phyloP scores from a whole-genome alignment of 2,888 invertebrate species.

The Drosophila siamana region DNA sequence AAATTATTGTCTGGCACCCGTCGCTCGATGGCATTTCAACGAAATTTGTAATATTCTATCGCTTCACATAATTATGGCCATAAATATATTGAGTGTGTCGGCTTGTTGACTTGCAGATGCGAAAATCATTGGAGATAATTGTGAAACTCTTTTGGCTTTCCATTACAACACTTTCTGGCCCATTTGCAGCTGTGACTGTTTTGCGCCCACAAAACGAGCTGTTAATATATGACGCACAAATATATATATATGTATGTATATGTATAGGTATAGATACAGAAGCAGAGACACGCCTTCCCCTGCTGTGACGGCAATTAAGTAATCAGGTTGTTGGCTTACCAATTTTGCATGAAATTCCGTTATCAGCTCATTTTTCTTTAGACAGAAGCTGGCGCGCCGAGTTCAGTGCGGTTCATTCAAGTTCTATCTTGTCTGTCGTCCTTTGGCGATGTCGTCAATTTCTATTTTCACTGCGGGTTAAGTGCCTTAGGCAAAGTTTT shows the following conservation, averaged over 20 bases:
- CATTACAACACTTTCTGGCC: slow-evolving; percentile 41
- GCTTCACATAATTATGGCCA: background rate
- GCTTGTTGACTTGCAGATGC: slow-evolving; percentile 12
- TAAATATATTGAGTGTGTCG: background rate
- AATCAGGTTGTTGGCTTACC: slow-evolving; percentile 80
- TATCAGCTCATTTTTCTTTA: slow-evolving; percentile 71
- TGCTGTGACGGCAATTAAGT: slow-evolving; percentile 64
- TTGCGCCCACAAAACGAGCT: slow-evolving; percentile 52
- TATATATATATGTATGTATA: background rate
- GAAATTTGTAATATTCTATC: background rate
- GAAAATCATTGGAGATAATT: slow-evolving; percentile 47
- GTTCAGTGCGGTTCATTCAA: slow-evolving; percentile 29
- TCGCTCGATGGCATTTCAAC: background rate
- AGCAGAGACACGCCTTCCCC: slow-evolving; percentile 9
- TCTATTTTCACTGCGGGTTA: slow-evolving; percentile 78
- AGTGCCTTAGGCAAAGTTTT: slow-evolving; percentile 79
- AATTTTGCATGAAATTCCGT: slow-evolving; percentile 78
- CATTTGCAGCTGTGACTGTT: slow-evolving; percentile 53
- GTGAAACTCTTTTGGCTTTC: slow-evolving; percentile 42
- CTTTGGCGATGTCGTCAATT: slow-evolving; percentile 74
- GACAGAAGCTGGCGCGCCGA: slow-evolving; percentile 38
- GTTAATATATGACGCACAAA: slow-evolving; percentile 39
- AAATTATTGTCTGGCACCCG: background rate
- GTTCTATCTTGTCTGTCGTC: slow-evolving; percentile 42
- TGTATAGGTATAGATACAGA: background rate